phyloP scores from a whole-genome alignment of 2,888 invertebrate species.

The Nomada goodeniana region DNA sequence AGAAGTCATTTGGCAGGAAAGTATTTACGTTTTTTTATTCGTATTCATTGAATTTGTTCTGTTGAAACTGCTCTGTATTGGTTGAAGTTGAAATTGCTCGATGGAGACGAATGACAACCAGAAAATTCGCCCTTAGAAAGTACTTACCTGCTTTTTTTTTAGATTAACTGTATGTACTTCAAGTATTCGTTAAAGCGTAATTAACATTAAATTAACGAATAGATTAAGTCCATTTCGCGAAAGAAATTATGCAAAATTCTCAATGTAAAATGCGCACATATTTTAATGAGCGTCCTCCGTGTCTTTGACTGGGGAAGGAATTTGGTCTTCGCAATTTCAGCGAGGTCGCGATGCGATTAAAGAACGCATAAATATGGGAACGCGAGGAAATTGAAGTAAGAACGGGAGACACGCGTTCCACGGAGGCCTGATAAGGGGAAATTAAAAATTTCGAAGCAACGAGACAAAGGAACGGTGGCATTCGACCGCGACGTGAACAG shows the following conservation, averaged over 20 bases:
- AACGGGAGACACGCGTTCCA: not conserved
- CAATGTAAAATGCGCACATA: not conserved
- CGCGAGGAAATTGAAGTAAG: not conserved
- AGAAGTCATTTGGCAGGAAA: too few species aligned
- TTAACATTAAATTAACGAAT: too few species aligned
- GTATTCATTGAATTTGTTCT: too few species aligned
- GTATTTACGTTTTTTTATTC: too few species aligned
- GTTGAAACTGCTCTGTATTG: too few species aligned
- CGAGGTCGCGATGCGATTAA: not conserved
- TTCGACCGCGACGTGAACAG: not conserved
- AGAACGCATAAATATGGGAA: slow-evolving; percentile 21
- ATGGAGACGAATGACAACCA: too few species aligned
- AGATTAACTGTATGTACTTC: too few species aligned
- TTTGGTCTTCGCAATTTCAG: slow-evolving; percentile 9
- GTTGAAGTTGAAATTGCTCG: too few species aligned
- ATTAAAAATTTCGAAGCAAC: slow-evolving; percentile 35
- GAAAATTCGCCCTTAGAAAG: too few species aligned
- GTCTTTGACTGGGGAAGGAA: slow-evolving; percentile 2
- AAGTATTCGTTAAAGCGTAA: too few species aligned
- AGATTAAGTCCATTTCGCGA: not conserved
- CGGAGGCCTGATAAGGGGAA: slow-evolving; percentile 18
- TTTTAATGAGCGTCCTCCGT: not conserved
- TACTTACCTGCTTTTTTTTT: too few species aligned
- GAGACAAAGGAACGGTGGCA: slow-evolving; percentile 23
- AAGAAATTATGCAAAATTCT: not conserved